Evolutionary conservation across 2,888 invertebrate genomes (phyloP).

Genomic region (Thymelicus acteon): DNA sequence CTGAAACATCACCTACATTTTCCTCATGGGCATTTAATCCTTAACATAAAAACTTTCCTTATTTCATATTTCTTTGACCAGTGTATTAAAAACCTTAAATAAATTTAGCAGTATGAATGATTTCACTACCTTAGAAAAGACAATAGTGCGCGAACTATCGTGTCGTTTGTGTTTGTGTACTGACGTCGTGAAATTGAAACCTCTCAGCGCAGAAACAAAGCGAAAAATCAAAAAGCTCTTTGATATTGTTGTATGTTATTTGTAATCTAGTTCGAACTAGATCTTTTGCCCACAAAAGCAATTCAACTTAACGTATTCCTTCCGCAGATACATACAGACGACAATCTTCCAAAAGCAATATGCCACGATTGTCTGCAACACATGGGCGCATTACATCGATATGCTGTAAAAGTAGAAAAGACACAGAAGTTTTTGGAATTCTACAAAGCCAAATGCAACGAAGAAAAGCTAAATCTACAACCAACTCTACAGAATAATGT

Average conservation of each 20-base stretch:
- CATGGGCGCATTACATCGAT: slow-evolving; percentile 68
- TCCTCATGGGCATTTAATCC: slow-evolving; percentile 48
- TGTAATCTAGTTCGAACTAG: slow-evolving; percentile 4
- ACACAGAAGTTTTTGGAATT: slow-evolving; percentile 78
- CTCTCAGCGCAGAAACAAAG: slow-evolving; percentile 72
- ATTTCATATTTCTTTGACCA: slow-evolving; percentile 24
- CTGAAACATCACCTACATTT: slow-evolving; percentile 52
- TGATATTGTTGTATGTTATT: slow-evolving; percentile 65
- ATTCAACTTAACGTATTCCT: slow-evolving; percentile 29
- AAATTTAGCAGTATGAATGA: slow-evolving; percentile 68
- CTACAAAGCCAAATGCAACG: slow-evolving; percentile 63
- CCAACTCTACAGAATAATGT: slow-evolving; percentile 47
- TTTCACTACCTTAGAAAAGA: slow-evolving; percentile 72
- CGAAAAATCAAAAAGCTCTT: slow-evolving; percentile 75
- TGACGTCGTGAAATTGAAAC: slow-evolving; percentile 76
- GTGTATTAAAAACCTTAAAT: slow-evolving; percentile 5
- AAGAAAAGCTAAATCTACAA: slow-evolving; percentile 54
- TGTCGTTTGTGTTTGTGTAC: slow-evolving; percentile 77
- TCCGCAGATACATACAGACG: slow-evolving; percentile 70
- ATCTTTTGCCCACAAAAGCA: neutral
- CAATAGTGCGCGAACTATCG: slow-evolving; percentile 76
- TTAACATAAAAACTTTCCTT: slow-evolving; percentile 39
- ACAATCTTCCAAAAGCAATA: slow-evolving; percentile 77
- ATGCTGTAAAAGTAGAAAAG: slow-evolving; percentile 75
- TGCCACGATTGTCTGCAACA: slow-evolving; percentile 80